Base-by-base conservation (phyloP, 1,140 invertebrate species). In the Calycopis cecrops region DNA sequence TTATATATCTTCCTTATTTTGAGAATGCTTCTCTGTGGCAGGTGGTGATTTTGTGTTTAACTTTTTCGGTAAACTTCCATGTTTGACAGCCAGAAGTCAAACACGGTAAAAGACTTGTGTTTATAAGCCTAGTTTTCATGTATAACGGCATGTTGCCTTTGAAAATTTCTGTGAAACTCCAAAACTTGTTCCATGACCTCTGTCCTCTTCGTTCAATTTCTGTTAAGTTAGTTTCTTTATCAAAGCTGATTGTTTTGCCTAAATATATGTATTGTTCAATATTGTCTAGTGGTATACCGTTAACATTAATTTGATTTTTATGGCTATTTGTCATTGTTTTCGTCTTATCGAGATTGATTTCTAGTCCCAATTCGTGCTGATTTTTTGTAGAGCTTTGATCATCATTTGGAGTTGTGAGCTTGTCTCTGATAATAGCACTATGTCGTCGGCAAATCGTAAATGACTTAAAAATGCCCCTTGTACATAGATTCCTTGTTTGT, bases 311-410 rank as follows among this genome's bases (percentile, higher is more conserved):
- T 4, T 37, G 35, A 1, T 9, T 52, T 34, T 54, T 49, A 0
- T 2, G 3, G 10, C 44, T 58, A 33, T 66, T 65, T 44, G 60
- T 63, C 60, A 63, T 66, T 28, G 35, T 1, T 33, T 52, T 62
- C 11, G 64, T 63, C 40, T 63, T 60, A 10, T 44, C 35, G 1
- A 50, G n/a, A 37, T 52, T 52, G 9, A 52, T 42, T 21, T 52
- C 16, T 14, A 18, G 35, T n/a, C 4, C 34, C 35, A 0, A 18
- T 9, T 10, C 35, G 14, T 37, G 14, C 51, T 40, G 10, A 10
- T 17, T 40, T 11, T 11, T 3, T 28, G 16, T 40, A 40, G 16
- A 16, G 35, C 7, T n/a, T 52, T 10, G 3, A 52, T 18, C 35
- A 52, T 52, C 1, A n/a, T 7, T 9, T 37, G 51, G 4, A 40